Evolutionary conservation across 2,797 vertebrate species (phyloP).

Genomic region (Stomatorhinus walkeri): DNA sequence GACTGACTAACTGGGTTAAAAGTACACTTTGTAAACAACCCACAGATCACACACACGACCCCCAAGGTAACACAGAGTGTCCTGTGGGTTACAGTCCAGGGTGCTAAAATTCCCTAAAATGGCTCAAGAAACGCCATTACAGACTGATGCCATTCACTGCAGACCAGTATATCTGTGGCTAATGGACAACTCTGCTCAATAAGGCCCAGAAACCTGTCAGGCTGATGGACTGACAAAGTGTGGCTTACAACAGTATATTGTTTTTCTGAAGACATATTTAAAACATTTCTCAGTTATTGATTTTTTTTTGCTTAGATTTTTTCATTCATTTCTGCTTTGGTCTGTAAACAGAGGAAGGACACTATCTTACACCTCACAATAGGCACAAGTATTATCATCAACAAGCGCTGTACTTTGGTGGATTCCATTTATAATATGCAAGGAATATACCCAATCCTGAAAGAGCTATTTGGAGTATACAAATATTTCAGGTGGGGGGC

Average conservation of each 20-base stretch:
- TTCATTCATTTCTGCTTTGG: background rate
- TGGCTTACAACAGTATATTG: background rate
- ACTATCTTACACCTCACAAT: background rate
- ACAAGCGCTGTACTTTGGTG: background rate
- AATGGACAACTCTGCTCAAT: background rate
- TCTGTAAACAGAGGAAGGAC: background rate
- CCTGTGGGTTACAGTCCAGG: background rate
- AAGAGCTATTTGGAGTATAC: background rate
- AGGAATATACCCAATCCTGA: background rate
- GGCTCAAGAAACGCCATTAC: background rate
- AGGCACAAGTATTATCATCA: background rate
- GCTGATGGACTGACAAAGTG: background rate
- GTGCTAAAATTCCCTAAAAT: background rate
- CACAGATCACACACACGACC: background rate
- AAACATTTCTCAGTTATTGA: background rate
- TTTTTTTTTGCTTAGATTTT: background rate
- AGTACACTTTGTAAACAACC: background rate
- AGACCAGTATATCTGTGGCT: background rate
- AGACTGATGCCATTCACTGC: background rate
- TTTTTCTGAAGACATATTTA: conserved; percentile 3
- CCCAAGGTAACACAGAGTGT: background rate
- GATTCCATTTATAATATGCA: background rate
- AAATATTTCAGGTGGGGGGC: background rate
- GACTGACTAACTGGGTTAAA: background rate
- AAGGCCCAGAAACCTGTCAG: background rate